Base-by-base conservation (phyloP, 2,113 vertebrate species). In the Tetrao urogallus region DNA sequence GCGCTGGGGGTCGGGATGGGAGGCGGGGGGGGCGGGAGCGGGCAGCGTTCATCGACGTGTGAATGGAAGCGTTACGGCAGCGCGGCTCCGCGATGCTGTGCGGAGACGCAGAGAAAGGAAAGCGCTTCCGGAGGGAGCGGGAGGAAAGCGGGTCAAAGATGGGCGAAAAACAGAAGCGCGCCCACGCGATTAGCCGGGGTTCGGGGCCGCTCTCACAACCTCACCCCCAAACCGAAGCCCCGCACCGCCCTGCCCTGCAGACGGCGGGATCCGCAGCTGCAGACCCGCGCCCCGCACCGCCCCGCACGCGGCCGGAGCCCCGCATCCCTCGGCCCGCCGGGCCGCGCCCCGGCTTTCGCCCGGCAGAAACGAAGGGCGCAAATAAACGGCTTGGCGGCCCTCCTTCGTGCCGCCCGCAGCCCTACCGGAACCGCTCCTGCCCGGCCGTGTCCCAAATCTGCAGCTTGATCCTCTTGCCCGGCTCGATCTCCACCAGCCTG, bases 401-500 rank as follows among this genome's bases (percentile, higher is more conserved):
- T 25, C 50, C 50, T 52, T 52, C 27, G 50, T 52, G 50, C 94
- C 40, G 38, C 43, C 82, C 47, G 45, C 61, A 72, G 45, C 75
- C 16, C 86, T 93, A 93, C 86, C 97, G 99, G 98, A 32, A 99
- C 15, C 98, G 97, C 95, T 99, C 98, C 97, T 98, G 98, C 56
- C 98, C 98, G 0, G 98, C 98, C 0, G 98, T 99, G 95, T 99
- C 98, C 98, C 98, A 98, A 91, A 98, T 99, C 97, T 99, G 98
- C 43, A 99, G 98, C 97, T 99, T 99, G 97, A 99, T 99, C 87
- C 99, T 96, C 93, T 99, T 99, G 60, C 99, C 98, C 0, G 99
- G 98, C 90, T 99, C 99, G 48, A 99, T 99, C 97, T 99, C 99
- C 95, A 99, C 98, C 97, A 99, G 97, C 54, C 99, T 98, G 36